Base-by-base conservation (phyloP, 2,888 invertebrate species). In the Chaetoderma sp. region DNA sequence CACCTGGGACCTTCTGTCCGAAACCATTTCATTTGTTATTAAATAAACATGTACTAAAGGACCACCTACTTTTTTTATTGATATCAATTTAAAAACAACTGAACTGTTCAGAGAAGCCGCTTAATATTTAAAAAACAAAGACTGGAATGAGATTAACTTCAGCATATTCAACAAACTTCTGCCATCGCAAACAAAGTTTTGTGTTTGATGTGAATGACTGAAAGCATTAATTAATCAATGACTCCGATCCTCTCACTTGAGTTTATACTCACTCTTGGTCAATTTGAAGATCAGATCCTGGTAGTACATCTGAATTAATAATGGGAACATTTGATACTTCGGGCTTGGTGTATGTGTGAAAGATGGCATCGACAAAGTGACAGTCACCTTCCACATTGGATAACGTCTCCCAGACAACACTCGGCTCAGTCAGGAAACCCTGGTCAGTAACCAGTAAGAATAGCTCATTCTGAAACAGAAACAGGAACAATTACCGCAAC, bases 351-450 rank as follows among this genome's bases (percentile, higher is more conserved):
- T 80, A 85, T 4, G 83, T 84, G 57, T 83, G 76, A 80, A 90
- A 90, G 60, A 83, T 78, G n/a, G 85, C 82, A 75, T 90, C 88
- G 5, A 89, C 88, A 79, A 90, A 90, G 68, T 87, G 82, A 6
- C 88, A 87, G 76, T 89, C 89, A 16, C 89, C 89, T 71, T 89
- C 89, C 18, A 89, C 88, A 67, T 88, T 88, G 63, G 84, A 83
- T 42, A 90, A 79, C 1, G 89, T 88, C 80, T 90, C 90, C 90
- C 90, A 90, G 16, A 90, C 88, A 4, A 89, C 87, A 61, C 84
- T 83, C 23, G 81, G 74, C 75, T 89, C 89, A 28, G 85, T 85
- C 18, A 89, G 81, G 77, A 89, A 89, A 1, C 90, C 90, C 73
- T 89, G 88, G 79, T 90, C 90, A 6, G 90, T 90, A 18, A 89